Percentiles rank a stretch among this genome's conserved stretches.
These are phyloP conservation scores for Pangasius mekongensis DNA, from an alignment of 2,797 vertebrate species.

Conservation along the genomic window DNA sequence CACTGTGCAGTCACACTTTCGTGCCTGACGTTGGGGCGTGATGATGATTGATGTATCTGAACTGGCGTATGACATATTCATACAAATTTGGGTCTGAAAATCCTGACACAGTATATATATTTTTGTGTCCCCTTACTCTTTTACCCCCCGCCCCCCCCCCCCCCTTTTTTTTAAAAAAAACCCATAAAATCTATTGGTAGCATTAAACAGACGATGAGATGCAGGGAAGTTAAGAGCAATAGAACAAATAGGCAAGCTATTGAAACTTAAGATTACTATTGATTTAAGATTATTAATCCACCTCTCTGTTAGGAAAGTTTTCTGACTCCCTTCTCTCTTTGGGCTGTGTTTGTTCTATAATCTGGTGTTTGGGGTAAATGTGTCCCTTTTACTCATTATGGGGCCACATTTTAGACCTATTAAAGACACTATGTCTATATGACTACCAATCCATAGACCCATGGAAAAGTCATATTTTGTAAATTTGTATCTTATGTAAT, in stretches of 20 bases:
- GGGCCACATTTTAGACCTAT: background rate
- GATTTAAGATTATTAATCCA: background rate
- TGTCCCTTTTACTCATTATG: background rate
- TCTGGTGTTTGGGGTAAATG: background rate
- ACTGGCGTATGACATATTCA: background rate
- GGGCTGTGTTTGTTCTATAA: background rate
- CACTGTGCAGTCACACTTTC: background rate
- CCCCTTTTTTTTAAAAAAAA: no score
- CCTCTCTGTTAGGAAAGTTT: background rate
- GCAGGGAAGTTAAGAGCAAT: background rate
- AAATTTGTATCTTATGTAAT: background rate
- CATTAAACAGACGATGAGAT: no score
- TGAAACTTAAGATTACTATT: background rate
- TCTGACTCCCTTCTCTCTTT: background rate
- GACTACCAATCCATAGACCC: background rate
- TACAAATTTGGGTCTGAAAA: conserved; percentile 9
- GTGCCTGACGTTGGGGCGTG: background rate
- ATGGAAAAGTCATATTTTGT: background rate
- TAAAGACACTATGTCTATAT: background rate
- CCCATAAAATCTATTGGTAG: background rate
- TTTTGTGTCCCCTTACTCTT: background rate
- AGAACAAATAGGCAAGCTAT: background rate
- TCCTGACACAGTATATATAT: no score
- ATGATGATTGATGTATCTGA: conserved; percentile 8
- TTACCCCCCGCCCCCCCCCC: no score